Evolutionary conservation across 2,888 invertebrate species (phyloP), one percentile per base, ranked within the genome.

Genomic region (Anoncus sp.): DNA sequence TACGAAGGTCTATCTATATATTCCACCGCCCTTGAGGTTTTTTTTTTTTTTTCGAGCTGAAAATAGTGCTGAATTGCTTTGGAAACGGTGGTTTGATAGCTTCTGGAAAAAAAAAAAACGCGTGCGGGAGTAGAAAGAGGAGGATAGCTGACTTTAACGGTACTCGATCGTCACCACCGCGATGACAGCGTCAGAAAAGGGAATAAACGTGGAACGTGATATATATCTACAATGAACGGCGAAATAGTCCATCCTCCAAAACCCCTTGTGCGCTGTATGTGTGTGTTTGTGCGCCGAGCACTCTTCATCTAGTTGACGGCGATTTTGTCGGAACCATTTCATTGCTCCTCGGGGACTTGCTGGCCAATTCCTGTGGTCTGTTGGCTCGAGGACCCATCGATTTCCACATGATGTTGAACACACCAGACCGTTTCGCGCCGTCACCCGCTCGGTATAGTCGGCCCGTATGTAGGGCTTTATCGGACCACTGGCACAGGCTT

Each of bases 401-500:
- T 81, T 75, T 75, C 57, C 75, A 65, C 74, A 81, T 77, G 76
- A 80, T 82, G 81, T 81, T 79, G 74, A 72, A 71, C 77, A 75
- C 67, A 67, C 73, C 55, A 40, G 57, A 62, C 45, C 71, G 60
- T 74, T 71, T 73, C 77, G 63, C 59, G 62, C 57, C 72, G 66
- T 67, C 66, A 72, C 16, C 69, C 51, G 16, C 20, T 27, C 59
- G 18, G n/a, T n/a, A 20, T 27, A 38, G 45, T 51, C 35, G 31
- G 59, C 49, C 22, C 35, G 49, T n/a, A 49, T 70, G 49, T 18
- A 27, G 40, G 57, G 31, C 24, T 47, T 27, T 59, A 45, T 18
- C 47, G 24, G 53, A 45, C 55, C 57, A 63, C 82, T 84, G 83
- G 82, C 78, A 84, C 85, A 84, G 79, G 81, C 84, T 81, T 85